Conservation (phyloP, 2,797 vertebrate species). For the Sarcophilus harrisii region DNA sequence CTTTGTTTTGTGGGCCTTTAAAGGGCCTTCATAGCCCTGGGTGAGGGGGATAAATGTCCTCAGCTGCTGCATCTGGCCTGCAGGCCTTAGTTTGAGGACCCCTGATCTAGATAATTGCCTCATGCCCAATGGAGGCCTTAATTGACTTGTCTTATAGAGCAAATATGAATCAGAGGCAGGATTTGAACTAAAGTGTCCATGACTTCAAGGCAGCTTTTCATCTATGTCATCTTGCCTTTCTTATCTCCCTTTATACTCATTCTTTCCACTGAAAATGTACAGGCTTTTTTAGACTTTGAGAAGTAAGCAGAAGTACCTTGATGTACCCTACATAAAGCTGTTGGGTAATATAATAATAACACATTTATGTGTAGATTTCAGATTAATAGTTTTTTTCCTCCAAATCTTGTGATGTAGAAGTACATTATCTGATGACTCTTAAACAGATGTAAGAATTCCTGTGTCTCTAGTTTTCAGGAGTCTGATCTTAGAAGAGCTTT, state of each 20-base stretch:
- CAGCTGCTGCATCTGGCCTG: too few species aligned
- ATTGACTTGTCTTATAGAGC: background rate
- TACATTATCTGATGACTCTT: background rate
- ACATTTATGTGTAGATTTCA: background rate
- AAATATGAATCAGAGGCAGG: background rate
- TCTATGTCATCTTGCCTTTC: background rate
- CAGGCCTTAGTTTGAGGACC: too few species aligned
- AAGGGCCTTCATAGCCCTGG: too few species aligned
- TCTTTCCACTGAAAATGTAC: background rate
- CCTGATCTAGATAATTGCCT: background rate
- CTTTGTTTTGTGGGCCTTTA: too few species aligned
- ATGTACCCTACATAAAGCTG: background rate
- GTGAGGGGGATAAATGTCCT: too few species aligned
- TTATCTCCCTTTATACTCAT: background rate
- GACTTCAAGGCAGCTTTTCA: background rate
- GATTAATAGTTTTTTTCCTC: background rate
- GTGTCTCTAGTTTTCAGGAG: background rate
- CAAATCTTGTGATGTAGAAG: background rate
- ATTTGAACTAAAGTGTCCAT: background rate
- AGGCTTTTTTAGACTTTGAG: background rate
- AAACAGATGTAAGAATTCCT: background rate
- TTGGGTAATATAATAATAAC: background rate
- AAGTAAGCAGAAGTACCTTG: background rate
- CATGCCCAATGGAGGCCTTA: background rate
- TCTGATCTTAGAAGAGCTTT: background rate